A percentile compares a stretch with the other conserved stretches of the same genome.
Conservation (phyloP, 1,140 invertebrate species). For the Lerema accius region DNA sequence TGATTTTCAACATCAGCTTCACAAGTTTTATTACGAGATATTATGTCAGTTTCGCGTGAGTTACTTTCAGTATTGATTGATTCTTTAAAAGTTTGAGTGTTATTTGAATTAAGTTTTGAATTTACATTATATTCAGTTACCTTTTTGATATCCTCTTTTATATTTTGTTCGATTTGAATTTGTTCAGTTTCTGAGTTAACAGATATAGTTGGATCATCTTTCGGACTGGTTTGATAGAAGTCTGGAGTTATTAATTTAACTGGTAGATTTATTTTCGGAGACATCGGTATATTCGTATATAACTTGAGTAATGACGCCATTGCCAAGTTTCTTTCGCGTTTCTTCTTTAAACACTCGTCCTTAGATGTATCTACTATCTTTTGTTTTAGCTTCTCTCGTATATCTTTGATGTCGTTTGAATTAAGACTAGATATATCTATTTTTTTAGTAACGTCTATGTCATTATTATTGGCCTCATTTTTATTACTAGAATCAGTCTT, state of each 20-base stretch:
- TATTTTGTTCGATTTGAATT: neutral
- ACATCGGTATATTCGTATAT: slow-evolving; percentile 33
- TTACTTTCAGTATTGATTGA: neutral
- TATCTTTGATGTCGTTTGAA: slow-evolving; percentile 37
- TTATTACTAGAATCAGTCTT: slow-evolving; percentile 27
- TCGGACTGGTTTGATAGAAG: slow-evolving; percentile 38
- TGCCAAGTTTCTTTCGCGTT: slow-evolving; percentile 57
- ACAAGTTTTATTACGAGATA: neutral
- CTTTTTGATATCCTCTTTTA: neutral
- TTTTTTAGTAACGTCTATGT: slow-evolving; percentile 15
- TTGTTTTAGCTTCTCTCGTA: slow-evolving; percentile 42
- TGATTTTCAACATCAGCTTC: neutral
- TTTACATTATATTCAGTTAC: neutral
- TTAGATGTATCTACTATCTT: slow-evolving; percentile 46
- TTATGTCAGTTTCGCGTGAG: neutral
- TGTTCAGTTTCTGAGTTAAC: neutral
- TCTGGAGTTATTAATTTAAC: slow-evolving; percentile 49
- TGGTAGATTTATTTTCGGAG: slow-evolving; percentile 18
- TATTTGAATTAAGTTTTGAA: too few species aligned
- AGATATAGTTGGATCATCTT: neutral
- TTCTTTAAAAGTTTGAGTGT: too few species aligned
- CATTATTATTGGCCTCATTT: slow-evolving; percentile 7
- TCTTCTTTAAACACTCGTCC: slow-evolving; percentile 40
- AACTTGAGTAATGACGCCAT: slow-evolving; percentile 55
- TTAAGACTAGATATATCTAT: slow-evolving; percentile 28